Conservation (phyloP, 1,140 invertebrate genomes). For the Meloidogyne floridensis region DNA sequence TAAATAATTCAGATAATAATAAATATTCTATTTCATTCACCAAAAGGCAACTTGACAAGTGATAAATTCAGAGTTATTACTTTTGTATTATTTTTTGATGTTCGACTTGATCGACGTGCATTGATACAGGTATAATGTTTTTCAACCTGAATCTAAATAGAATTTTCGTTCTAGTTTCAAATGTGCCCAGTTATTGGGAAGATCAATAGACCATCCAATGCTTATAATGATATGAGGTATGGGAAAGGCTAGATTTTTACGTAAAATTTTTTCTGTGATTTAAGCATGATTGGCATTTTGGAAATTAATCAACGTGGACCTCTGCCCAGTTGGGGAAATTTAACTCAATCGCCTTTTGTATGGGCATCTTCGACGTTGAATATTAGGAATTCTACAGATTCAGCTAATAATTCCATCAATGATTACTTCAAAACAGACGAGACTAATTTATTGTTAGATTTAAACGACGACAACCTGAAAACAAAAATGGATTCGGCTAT, state of each 20-base stretch:
- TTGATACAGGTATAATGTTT: constrained; percentile 21
- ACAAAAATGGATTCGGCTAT: not conserved
- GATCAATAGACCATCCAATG: constrained; percentile 14
- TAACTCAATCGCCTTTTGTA: not conserved
- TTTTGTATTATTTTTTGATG: constrained; percentile 26
- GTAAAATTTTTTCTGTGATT: not conserved
- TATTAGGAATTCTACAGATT: not conserved
- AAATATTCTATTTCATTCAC: not conserved
- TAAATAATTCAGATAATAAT: constrained; percentile 19
- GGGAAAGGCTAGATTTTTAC: not conserved
- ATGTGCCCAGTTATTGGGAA: constrained; percentile 12
- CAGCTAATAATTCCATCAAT: not conserved
- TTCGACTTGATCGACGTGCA: constrained; percentile 20
- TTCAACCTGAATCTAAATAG: not conserved
- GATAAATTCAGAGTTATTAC: not conserved
- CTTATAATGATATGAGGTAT: not conserved
- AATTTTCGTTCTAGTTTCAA: constrained; percentile 18
- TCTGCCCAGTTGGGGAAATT: constrained; percentile 28
- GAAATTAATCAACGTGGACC: constrained; percentile 15
- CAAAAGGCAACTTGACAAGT: not conserved
- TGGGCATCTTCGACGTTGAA: not conserved
- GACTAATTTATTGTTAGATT: not conserved
- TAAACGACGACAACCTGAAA: not conserved
- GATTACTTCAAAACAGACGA: not conserved
- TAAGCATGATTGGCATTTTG: constrained; percentile 27